Evolutionary conservation across 2,113 vertebrate species (phyloP).

Genomic region (Xenopus borealis): DNA sequence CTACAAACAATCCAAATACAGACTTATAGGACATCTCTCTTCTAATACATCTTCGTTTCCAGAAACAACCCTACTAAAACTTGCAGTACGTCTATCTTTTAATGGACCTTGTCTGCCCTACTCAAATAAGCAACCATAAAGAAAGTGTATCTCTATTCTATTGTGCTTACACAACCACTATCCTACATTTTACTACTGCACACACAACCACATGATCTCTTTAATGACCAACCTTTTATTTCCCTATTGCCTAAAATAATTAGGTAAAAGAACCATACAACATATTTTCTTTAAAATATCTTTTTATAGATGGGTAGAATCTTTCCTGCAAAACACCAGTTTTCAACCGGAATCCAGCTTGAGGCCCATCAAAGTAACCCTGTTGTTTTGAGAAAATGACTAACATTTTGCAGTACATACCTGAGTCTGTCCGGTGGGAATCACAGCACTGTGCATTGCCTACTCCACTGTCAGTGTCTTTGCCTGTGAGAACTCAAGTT

Average conservation of each 20-base stretch:
- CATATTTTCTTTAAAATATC: no score
- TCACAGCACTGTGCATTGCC: slow-evolving; percentile 10
- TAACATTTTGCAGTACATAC: neutral
- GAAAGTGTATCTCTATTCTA: no score
- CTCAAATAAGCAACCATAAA: no score
- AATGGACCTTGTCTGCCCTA: neutral
- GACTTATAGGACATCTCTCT: neutral
- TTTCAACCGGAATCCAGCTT: no score
- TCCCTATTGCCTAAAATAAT: no score
- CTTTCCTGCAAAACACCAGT: no score
- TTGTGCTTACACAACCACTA: no score
- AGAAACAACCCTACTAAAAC: neutral
- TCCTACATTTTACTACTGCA: no score
- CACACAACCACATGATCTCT: no score
- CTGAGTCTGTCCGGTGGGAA: neutral
- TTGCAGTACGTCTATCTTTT: neutral
- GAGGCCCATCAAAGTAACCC: neutral
- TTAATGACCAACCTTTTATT: no score
- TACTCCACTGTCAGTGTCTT: slow-evolving; percentile 1
- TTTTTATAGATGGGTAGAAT: no score
- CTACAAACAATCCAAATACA: neutral
- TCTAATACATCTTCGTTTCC: neutral
- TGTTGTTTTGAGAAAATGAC: neutral
- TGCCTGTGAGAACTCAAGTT: slow-evolving; percentile 16
- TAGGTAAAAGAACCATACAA: no score